These are phyloP conservation scores for Platichthys flesus DNA, from an alignment of 2,113 vertebrate genomes.

Conservation along the genomic window DNA sequence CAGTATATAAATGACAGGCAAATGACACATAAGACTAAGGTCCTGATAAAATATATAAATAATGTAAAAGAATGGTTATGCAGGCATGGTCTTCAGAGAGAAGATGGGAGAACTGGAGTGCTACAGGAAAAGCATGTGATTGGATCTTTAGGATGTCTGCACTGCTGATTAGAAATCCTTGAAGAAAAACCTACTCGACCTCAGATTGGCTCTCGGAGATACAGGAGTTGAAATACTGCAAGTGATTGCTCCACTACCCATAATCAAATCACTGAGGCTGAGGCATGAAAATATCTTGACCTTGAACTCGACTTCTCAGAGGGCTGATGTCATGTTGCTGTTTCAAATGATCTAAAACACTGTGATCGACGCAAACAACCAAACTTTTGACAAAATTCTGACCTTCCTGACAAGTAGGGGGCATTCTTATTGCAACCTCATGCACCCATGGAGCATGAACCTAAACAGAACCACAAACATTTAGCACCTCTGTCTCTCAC, in stretches of 20 bases:
- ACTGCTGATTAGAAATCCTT: constrained; percentile 32
- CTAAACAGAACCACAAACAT: no score
- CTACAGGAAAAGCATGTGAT: neutral
- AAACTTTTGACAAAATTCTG: no score
- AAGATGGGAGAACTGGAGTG: neutral
- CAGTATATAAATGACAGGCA: neutral
- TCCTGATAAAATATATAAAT: neutral
- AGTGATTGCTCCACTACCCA: constrained; percentile 5
- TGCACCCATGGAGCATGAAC: no score
- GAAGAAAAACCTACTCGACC: neutral
- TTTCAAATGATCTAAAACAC: neutral
- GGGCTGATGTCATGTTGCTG: neutral
- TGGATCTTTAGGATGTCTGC: neutral
- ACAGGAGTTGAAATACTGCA: neutral
- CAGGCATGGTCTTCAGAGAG: constrained; percentile 8
- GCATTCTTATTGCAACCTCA: no score
- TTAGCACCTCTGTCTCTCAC: no score
- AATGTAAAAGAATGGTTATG: neutral
- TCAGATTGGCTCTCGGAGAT: neutral
- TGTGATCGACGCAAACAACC: neutral
- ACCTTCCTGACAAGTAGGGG: no score
- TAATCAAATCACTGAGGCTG: constrained; percentile 31
- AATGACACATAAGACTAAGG: neutral
- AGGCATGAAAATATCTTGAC: constrained; percentile 11
- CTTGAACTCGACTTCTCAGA: neutral